Percentiles rank a stretch among this genome's conserved stretches.
phyloP scores from a whole-genome alignment of 2,797 vertebrate genomes.

The Takifugu rubripes region DNA sequence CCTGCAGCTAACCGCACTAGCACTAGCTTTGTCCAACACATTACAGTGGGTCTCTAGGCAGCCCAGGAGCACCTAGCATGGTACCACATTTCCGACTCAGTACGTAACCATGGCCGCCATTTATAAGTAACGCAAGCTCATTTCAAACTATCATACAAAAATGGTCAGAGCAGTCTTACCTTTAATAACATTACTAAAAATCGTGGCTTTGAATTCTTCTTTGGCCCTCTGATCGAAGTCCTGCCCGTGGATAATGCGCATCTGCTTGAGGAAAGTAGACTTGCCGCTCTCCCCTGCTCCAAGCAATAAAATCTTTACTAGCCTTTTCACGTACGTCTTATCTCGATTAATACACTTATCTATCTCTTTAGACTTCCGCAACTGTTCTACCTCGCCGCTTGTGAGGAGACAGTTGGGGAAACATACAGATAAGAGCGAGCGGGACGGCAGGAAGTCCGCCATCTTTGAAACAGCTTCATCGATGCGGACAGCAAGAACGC shows the following conservation, averaged over 20 bases:
- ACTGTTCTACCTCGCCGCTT: constrained; percentile 87
- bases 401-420: constrained; percentile 92
- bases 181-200: constrained; percentile 96
- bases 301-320: constrained; percentile 92
- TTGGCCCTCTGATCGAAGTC: constrained; percentile 92
- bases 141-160: background rate
- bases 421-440: constrained; percentile 88
- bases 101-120: background rate
- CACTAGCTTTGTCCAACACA: constrained; percentile 25
- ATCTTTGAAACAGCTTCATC: constrained; percentile 89
- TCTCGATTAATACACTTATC: constrained; percentile 87
- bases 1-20: constrained; percentile 24
- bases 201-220: constrained; percentile 91
- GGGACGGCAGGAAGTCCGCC: constrained; percentile 98
- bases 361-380: constrained; percentile 92
- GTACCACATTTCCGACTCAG: constrained; percentile 39
- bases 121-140: background rate
- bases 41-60: constrained; percentile 13
- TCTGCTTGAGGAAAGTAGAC: constrained; percentile 98
- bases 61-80: constrained; percentile 38
- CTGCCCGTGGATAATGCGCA: constrained; percentile 95
- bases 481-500: constrained; percentile 60
- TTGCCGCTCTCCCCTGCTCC: constrained; percentile 98
- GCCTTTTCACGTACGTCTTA: constrained; percentile 90
- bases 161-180: constrained; percentile 58